Conservation (phyloP, 2,888 invertebrate species). For the Lobophora halterata region DNA sequence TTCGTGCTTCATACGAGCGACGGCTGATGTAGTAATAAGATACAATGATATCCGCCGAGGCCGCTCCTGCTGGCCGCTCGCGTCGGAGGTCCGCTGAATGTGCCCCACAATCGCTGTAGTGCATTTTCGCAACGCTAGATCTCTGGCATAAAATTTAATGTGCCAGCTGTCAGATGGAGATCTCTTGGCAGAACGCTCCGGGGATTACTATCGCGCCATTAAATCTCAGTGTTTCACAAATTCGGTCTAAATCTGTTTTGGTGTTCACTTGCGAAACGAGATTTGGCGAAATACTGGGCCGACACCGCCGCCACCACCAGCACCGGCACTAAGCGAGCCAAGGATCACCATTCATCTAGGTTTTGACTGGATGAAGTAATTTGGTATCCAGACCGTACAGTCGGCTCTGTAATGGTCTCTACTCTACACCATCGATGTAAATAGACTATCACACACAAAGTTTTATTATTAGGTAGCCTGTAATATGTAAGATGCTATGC, state of each 20-base stretch:
- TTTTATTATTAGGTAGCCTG: too few relatives aligned
- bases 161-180: constrained; percentile 11
- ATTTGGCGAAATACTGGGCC: neutral
- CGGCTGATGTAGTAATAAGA: too few relatives aligned
- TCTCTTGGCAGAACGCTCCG: constrained; percentile 10
- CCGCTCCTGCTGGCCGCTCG: neutral
- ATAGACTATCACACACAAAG: too few relatives aligned
- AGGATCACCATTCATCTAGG: too few relatives aligned
- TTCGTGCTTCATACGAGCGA: too few relatives aligned
- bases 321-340: too few relatives aligned
- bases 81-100: constrained; percentile 1
- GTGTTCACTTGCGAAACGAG: neutral
- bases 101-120: neutral
- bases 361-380: too few relatives aligned
- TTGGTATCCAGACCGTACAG: too few relatives aligned
- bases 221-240: constrained; percentile 9
- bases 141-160: constrained; percentile 10
- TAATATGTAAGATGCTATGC: too few relatives aligned
- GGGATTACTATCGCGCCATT: constrained; percentile 9
- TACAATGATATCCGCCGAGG: neutral
- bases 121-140: constrained; percentile 10
- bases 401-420: too few relatives aligned
- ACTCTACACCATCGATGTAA: too few relatives aligned
- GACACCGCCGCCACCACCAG: too few relatives aligned
- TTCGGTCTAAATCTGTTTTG: constrained; percentile 13